Percentiles rank a stretch among this genome's conserved stretches.
phyloP scores from a whole-genome alignment of 37 sponge, comb jelly and placozoan genomes.

The Haliclona indistincta region DNA sequence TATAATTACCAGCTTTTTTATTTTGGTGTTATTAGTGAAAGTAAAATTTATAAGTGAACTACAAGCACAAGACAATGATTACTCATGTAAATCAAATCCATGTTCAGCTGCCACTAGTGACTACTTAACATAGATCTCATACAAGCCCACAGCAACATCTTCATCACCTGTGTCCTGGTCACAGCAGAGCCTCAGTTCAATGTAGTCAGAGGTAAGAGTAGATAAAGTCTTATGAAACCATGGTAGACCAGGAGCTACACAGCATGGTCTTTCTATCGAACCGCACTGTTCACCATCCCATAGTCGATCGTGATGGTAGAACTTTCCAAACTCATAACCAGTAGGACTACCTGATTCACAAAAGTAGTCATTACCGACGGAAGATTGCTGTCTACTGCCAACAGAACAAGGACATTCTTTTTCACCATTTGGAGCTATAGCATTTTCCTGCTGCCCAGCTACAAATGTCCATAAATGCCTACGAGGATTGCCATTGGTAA shows the following conservation, averaged over 20 bases:
- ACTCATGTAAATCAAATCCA: no score
- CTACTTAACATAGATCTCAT: conserved; percentile 33
- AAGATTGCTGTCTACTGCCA: background rate
- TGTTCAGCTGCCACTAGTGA: no score
- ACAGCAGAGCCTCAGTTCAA: conserved; percentile 19
- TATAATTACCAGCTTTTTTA: no score
- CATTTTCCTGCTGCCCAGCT: background rate
- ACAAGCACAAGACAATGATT: no score
- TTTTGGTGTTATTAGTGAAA: no score
- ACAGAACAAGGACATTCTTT: background rate
- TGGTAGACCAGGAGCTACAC: background rate
- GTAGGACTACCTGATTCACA: conserved; percentile 10
- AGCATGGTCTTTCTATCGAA: conserved; percentile 16
- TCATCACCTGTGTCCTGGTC: conserved; percentile 7
- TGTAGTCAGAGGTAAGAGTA: conserved; percentile 1
- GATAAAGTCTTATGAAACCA: conserved; percentile 15
- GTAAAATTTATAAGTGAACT: no score
- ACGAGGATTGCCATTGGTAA: conserved; percentile 4
- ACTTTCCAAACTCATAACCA: no score
- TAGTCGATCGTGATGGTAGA: no score
- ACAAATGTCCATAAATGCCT: conserved; percentile 15
- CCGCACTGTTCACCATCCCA: no score
- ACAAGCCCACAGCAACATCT: background rate
- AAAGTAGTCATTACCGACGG: conserved; percentile 8
- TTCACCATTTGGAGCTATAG: background rate